Percentiles rank a stretch among this genome's conserved stretches.
Conservation (phyloP, 1,140 invertebrate genomes). For the Nasonia giraulti region DNA sequence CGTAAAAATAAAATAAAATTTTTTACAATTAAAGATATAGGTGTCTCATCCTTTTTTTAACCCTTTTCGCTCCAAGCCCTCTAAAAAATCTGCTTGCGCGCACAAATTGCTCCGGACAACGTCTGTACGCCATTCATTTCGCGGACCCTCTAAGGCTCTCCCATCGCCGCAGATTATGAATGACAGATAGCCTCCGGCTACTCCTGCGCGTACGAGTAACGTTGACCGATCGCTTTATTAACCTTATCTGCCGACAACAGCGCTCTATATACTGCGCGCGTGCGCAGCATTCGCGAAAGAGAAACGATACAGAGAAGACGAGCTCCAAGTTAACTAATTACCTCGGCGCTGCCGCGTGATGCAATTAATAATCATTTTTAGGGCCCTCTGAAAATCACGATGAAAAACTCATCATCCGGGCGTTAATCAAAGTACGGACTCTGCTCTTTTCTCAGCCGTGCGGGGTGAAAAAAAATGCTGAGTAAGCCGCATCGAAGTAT, state of each 20-base stretch:
- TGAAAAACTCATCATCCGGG: no score
- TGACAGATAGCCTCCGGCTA: conserved; percentile 45
- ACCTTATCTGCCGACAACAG: conserved; percentile 55
- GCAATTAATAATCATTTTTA: conserved; percentile 11
- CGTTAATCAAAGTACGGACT: not conserved
- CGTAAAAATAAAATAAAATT: no score
- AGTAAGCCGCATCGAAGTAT: not conserved
- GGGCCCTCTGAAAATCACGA: not conserved
- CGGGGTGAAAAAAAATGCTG: not conserved
- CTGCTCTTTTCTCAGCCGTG: no score
- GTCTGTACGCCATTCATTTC: not conserved
- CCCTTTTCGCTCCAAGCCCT: not conserved
- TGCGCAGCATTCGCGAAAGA: not conserved
- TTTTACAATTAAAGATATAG: no score
- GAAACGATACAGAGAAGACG: not conserved
- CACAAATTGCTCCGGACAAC: conserved; percentile 24
- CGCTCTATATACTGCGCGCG: not conserved
- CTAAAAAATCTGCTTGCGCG: conserved; percentile 8
- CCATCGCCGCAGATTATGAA: conserved; percentile 47
- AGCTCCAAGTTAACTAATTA: conserved; percentile 19
- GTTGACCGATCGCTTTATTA: conserved; percentile 67
- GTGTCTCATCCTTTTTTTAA: no score
- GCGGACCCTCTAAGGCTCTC: not conserved
- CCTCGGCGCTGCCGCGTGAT: no score
- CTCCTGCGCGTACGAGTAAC: conserved; percentile 48